Percentiles rank a stretch among this genome's conserved stretches.
Evolutionary conservation across 2,888 invertebrate species (phyloP).

Genomic region (Lepidochrysops patricia): DNA sequence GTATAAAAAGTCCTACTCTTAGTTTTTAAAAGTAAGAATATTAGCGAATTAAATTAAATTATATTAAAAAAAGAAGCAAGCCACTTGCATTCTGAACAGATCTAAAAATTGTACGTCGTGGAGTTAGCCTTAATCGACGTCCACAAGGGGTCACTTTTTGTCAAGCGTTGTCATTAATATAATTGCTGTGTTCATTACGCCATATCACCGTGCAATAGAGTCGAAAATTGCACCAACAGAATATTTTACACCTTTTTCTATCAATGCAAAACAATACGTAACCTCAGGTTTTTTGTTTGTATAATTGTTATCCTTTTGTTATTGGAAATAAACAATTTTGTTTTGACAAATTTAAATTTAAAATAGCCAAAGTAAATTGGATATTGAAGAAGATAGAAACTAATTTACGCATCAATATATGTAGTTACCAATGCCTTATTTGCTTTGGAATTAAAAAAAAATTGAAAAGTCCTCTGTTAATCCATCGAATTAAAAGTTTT

Average conservation of each 20-base stretch:
- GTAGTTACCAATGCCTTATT: too few species aligned
- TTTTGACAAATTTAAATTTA: background rate
- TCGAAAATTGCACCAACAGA: conserved; percentile 12
- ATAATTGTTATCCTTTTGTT: conserved; percentile 6
- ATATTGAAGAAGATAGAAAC: too few species aligned
- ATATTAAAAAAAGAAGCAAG: too few species aligned
- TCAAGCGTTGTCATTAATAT: conserved; percentile 33
- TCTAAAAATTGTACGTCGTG: background rate
- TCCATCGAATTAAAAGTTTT: background rate
- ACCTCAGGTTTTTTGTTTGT: background rate
- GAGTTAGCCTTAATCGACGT: conserved; percentile 42
- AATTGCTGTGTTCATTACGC: conserved; percentile 20
- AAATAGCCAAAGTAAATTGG: too few species aligned
- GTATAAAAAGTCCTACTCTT: background rate
- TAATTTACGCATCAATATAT: too few species aligned
- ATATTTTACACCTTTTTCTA: conserved; percentile 1
- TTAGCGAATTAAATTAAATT: too few species aligned
- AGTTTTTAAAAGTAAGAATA: too few species aligned
- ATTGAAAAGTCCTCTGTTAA: too few species aligned
- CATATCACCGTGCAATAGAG: conserved; percentile 16
- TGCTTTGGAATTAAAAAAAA: too few species aligned
- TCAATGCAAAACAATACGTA: conserved; percentile 8
- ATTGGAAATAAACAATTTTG: background rate
- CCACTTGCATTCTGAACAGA: background rate
- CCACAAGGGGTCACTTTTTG: conserved; percentile 51